Evolutionary conservation across 1,140 invertebrate species (phyloP).

Genomic region (Bombyx mori): DNA sequence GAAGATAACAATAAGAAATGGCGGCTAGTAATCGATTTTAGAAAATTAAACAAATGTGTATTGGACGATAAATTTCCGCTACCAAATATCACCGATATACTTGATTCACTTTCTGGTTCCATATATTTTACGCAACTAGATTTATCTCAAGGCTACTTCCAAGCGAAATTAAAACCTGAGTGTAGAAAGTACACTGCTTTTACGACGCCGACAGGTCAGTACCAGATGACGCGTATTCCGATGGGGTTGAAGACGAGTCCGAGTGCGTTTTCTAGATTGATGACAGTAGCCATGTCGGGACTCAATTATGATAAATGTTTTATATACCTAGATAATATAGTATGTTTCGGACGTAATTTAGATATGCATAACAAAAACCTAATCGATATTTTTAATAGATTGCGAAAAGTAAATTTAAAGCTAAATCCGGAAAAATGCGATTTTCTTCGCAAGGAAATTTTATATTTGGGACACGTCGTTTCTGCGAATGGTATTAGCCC

Average conservation of each 20-base stretch:
- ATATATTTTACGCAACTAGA: slow-evolving; percentile 5
- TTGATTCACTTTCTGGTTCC: slow-evolving; percentile 2
- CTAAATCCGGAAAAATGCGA: slow-evolving; percentile 41
- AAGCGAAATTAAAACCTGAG: not conserved
- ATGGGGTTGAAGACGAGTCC: slow-evolving; percentile 8
- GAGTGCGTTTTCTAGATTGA: not conserved
- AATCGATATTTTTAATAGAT: slow-evolving; percentile 35
- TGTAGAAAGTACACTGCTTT: slow-evolving; percentile 8
- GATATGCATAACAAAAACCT: slow-evolving; percentile 44
- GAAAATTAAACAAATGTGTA: slow-evolving; percentile 8
- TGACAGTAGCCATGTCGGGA: slow-evolving; percentile 8
- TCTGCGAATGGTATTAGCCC: slow-evolving; percentile 41
- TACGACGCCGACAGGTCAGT: not conserved
- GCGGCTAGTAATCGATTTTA: slow-evolving; percentile 4
- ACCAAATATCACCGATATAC: slow-evolving; percentile 5
- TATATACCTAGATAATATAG: slow-evolving; percentile 4
- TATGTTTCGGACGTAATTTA: slow-evolving; percentile 18
- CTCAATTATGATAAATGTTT: slow-evolving; percentile 8
- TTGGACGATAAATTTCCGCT: slow-evolving; percentile 7
- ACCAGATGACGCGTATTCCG: slow-evolving; percentile 4
- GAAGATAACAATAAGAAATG: slow-evolving; percentile 4
- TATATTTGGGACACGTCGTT: slow-evolving; percentile 45
- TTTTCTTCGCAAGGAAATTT: slow-evolving; percentile 53
- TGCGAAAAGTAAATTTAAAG: slow-evolving; percentile 48
- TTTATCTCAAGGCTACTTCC: not conserved